Percentiles rank a stretch among this genome's conserved stretches.
These are phyloP conservation scores for Reinhardtius hippoglossoides DNA, from an alignment of 2,113 vertebrate species.

Conservation along the genomic window DNA sequence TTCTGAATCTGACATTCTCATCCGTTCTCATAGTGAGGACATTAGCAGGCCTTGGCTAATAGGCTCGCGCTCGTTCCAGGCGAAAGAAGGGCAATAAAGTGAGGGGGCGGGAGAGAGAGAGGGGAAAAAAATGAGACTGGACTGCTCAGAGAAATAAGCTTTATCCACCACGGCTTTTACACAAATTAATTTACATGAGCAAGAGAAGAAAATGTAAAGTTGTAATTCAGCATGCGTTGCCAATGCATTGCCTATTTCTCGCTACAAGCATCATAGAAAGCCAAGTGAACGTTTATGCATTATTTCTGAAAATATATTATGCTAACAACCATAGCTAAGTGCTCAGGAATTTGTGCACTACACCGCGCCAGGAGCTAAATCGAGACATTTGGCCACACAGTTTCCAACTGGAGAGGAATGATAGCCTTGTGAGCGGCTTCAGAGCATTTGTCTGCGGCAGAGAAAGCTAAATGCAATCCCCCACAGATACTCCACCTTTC, in stretches of 20 bases:
- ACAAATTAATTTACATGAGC: slow-evolving; percentile 76
- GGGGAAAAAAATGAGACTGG: slow-evolving; percentile 17
- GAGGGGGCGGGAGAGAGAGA: slow-evolving; percentile 33
- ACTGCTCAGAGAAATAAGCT: slow-evolving; percentile 68
- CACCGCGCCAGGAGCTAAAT: slow-evolving; percentile 38
- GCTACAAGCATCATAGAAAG: slow-evolving; percentile 61
- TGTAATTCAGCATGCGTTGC: slow-evolving; percentile 67
- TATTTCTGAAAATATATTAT: slow-evolving; percentile 71
- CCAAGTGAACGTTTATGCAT: slow-evolving; percentile 69
- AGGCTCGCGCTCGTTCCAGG: slow-evolving; percentile 64
- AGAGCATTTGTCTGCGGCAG: slow-evolving; percentile 29
- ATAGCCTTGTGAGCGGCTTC: slow-evolving; percentile 39
- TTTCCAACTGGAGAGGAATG: slow-evolving; percentile 31
- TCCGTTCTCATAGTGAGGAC: slow-evolving; percentile 78
- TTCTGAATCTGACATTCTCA: slow-evolving; percentile 79
- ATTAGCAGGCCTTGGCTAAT: slow-evolving; percentile 74
- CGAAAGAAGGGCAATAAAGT: slow-evolving; percentile 74
- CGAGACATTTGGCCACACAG: slow-evolving; percentile 35
- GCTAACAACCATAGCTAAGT: slow-evolving; percentile 67
- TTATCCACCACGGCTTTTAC: slow-evolving; percentile 72
- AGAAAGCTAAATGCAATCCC: slow-evolving; percentile 45
- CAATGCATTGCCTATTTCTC: slow-evolving; percentile 59
- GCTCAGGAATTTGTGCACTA: slow-evolving; percentile 53
- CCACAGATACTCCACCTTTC: slow-evolving; percentile 43
- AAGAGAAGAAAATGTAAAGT: slow-evolving; percentile 64